Conservation (phyloP, 2,113 vertebrate genomes). For the Hymenochirus boettgeri region DNA sequence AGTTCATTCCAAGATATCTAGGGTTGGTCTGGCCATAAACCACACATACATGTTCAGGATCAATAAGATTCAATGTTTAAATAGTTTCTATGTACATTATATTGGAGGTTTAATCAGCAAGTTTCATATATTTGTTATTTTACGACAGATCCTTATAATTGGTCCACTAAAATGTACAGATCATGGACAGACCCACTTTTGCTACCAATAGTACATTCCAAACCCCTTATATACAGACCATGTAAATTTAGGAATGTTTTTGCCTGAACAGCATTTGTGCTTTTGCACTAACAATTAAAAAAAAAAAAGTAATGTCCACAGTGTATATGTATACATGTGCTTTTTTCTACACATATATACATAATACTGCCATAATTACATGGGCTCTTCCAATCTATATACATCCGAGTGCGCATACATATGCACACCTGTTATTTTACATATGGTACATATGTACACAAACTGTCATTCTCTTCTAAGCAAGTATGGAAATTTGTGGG, state of each 20-base stretch:
- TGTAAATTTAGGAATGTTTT: conserved; percentile 43
- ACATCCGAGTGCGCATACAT: conserved; percentile 49
- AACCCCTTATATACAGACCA: background rate
- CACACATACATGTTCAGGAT: too few species aligned
- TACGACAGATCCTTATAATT: background rate
- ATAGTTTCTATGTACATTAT: too few species aligned
- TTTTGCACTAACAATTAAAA: conserved; percentile 53
- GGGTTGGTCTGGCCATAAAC: too few species aligned
- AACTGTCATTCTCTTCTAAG: conserved; percentile 33
- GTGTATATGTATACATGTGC: conserved; percentile 43
- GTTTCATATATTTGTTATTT: background rate
- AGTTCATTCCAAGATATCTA: too few species aligned
- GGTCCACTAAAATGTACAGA: background rate
- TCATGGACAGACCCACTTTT: too few species aligned
- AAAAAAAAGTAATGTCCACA: conserved; percentile 43
- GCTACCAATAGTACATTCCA: background rate
- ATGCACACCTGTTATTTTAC: conserved; percentile 48
- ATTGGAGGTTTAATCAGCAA: too few species aligned
- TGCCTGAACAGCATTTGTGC: conserved; percentile 60
- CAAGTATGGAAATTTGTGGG: too few species aligned
- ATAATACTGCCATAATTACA: conserved; percentile 30
- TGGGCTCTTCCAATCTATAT: conserved; percentile 43
- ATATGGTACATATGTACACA: conserved; percentile 53
- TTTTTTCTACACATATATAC: conserved; percentile 39
- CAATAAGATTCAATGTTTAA: too few species aligned